These are phyloP conservation scores for Morinoia aosen DNA, from an alignment of 2,888 invertebrate species.

Conservation along the genomic window DNA sequence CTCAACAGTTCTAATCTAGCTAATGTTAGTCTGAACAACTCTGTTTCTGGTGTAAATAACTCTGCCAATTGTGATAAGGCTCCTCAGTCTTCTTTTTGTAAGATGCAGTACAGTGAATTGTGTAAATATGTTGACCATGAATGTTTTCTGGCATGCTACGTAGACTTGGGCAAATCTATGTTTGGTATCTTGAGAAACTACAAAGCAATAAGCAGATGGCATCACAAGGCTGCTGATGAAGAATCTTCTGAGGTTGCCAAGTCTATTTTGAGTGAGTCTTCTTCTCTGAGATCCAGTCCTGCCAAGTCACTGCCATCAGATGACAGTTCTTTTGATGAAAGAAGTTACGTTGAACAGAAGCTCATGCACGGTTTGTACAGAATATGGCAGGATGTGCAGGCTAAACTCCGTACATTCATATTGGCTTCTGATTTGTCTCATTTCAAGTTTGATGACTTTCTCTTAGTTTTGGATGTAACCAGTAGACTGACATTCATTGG, in stretches of 20 bases:
- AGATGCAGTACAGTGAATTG: constrained; percentile 85
- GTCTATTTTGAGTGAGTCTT: neutral
- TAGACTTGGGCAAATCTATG: constrained; percentile 66
- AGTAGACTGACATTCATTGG: constrained; percentile 84
- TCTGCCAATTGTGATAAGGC: constrained; percentile 73
- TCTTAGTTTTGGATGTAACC: constrained; percentile 88
- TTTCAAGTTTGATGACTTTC: constrained; percentile 94
- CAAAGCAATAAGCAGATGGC: constrained; percentile 64
- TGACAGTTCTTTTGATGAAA: constrained; percentile 53
- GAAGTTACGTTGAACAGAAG: constrained; percentile 84
- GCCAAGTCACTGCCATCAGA: neutral
- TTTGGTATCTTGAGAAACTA: constrained; percentile 65
- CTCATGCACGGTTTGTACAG: constrained; percentile 87
- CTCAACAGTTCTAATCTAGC: constrained; percentile 45
- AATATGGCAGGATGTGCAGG: constrained; percentile 95
- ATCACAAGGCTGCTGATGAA: constrained; percentile 28
- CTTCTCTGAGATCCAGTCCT: neutral
- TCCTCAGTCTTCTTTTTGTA: constrained; percentile 72
- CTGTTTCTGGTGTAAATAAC: constrained; percentile 65
- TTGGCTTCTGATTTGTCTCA: constrained; percentile 85
- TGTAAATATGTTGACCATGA: constrained; percentile 74
- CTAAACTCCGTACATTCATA: constrained; percentile 86
- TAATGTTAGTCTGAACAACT: constrained; percentile 68
- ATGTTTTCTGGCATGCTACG: constrained; percentile 64
- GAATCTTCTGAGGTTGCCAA: neutral